Evolutionary conservation across 2,888 invertebrate genomes (phyloP), one percentile per base, ranked within the genome.

Genomic region (Uloborus plumipes): DNA sequence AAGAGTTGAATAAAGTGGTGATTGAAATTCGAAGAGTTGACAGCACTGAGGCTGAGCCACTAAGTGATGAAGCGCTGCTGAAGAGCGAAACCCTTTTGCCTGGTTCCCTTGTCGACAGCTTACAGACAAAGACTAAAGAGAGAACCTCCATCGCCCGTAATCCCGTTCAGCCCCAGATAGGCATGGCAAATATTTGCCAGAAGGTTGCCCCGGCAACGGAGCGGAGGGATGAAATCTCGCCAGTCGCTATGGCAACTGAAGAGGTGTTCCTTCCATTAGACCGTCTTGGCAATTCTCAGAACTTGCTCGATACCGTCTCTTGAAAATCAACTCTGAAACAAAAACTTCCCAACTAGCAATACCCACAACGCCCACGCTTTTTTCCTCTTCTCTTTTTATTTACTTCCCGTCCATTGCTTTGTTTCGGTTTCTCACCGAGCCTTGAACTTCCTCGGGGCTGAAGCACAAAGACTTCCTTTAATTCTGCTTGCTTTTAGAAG

Each of bases 1-100:
- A 71, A 80, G 75, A 76, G 76, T 65, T 82, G 76, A 82, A 82
- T 76, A 76, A 75, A 82, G 75, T 71, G 75, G 70, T 82, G 81
- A 82, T 82, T 82, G 81, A 82, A 82, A 82, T 82, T 76, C 81
- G 81, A 82, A 82, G 66, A 82, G 81, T 76, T 82, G 81, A 82
- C 81, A 76, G 71, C 71, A 67, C 65, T 51, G 66, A 39, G 75
- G 66, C 66, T 75, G 53, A 71, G 81, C 81, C 71, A 76, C 81
- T 82, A 82, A 82, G 81, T 82, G 81, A 82, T 82, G 75, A 82
- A 76, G 81, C 81, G 70, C 53, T 65, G 65, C 51, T 65, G 74
- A 51, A 55, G 74, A 69, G 65, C 65, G 66, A 70, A 82, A 82
- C 75, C 81, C 76, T 66, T 75, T 82, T 65, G 65, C 74, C 39